Evolutionary conservation across 23 tunicate genomes (phyloP).

Genomic region (Oikopleura dioica): DNA sequence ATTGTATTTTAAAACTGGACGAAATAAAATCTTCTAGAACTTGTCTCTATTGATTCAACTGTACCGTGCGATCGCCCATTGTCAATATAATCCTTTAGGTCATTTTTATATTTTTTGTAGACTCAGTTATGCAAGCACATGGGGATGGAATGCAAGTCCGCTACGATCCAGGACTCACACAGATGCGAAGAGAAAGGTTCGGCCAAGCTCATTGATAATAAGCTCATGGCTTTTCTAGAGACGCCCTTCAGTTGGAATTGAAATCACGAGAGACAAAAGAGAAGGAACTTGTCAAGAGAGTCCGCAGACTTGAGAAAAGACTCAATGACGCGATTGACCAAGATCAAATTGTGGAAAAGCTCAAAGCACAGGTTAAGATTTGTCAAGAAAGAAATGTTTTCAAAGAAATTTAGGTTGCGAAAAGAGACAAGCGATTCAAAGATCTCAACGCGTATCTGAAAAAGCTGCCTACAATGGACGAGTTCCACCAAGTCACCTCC

Average conservation of each 20-base stretch:
- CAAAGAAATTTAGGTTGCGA: background rate
- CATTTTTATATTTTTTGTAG: too few relatives aligned
- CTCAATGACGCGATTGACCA: background rate
- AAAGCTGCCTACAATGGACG: conserved; percentile 10
- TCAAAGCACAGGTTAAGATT: background rate
- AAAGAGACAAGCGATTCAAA: background rate
- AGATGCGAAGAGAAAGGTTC: background rate
- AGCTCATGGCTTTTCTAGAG: too few relatives aligned
- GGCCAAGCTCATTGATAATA: too few relatives aligned
- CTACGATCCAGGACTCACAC: background rate
- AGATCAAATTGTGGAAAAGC: background rate
- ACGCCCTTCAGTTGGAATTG: background rate
- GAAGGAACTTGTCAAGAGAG: background rate
- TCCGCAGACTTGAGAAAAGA: background rate
- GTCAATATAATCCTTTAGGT: too few relatives aligned
- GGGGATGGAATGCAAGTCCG: too few relatives aligned
- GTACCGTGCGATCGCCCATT: too few relatives aligned
- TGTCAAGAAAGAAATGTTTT: background rate
- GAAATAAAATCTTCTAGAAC: too few relatives aligned
- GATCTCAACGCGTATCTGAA: background rate
- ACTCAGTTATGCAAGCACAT: too few relatives aligned
- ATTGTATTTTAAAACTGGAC: too few relatives aligned
- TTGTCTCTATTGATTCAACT: too few relatives aligned
- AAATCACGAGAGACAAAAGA: background rate
- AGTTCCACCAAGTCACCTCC: background rate